Conservation (phyloP, 2,888 invertebrate genomes). For the Cryptocephalus primarius region DNA sequence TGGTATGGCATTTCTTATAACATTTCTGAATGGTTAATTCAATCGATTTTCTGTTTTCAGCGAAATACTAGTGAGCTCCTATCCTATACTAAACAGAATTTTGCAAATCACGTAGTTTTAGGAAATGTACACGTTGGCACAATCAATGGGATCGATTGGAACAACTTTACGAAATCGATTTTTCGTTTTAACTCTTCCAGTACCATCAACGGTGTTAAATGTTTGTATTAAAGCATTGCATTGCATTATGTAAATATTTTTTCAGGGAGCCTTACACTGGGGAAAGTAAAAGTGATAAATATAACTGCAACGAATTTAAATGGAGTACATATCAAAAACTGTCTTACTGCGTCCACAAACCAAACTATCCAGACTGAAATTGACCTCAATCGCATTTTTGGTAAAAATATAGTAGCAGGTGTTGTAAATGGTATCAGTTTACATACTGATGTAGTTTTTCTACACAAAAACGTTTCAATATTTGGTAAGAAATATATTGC, state of each 20-base stretch:
- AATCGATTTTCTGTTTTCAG: too few species aligned
- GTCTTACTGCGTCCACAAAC: constrained; percentile 28
- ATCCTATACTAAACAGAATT: constrained; percentile 10
- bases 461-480: constrained; percentile 10
- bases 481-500: background rate
- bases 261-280: constrained; percentile 21
- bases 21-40: too few species aligned
- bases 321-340: constrained; percentile 12
- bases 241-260: background rate
- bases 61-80: too few species aligned
- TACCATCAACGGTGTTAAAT: background rate
- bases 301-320: constrained; percentile 17
- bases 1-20: constrained; percentile 11
- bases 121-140: constrained; percentile 24
- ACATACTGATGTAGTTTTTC: constrained; percentile 15
- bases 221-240: background rate
- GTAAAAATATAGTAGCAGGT: constrained; percentile 16
- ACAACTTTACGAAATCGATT: constrained; percentile 24
- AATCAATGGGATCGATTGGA: constrained; percentile 28
- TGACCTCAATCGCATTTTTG: constrained; percentile 19
- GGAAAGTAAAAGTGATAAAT: constrained; percentile 14
- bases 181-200: constrained; percentile 17
- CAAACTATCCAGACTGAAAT: constrained; percentile 26
- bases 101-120: constrained; percentile 14
- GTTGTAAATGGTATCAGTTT: constrained; percentile 25